Percentiles rank a stretch among this genome's conserved stretches.
These are phyloP conservation scores for Corynorhinus townsendii DNA, from an alignment of 2,113 vertebrate genomes.

Conservation along the genomic window DNA sequence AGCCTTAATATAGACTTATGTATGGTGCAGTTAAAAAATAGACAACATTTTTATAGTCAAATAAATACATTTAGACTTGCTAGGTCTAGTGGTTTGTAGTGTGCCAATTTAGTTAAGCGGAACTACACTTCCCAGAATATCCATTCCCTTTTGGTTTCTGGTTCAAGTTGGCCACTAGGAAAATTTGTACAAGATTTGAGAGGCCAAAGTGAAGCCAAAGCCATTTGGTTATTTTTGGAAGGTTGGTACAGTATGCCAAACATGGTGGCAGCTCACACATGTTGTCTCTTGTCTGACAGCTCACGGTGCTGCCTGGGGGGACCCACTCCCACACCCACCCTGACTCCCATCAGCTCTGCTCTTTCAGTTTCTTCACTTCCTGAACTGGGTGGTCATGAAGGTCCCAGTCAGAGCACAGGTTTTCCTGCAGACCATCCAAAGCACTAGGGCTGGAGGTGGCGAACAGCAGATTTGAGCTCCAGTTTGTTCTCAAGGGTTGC, in stretches of 20 bases:
- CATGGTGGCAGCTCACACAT: accelerated
- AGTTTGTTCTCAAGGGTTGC: background rate
- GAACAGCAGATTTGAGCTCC: background rate
- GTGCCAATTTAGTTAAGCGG: background rate
- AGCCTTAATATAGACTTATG: background rate
- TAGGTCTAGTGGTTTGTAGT: background rate
- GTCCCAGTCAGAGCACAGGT: background rate
- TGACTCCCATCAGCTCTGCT: background rate
- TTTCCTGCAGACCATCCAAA: background rate
- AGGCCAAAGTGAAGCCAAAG: background rate
- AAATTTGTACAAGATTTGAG: background rate
- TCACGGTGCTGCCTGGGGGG: background rate
- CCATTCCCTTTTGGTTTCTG: background rate
- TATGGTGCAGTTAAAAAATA: background rate
- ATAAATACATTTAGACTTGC: background rate
- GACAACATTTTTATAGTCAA: background rate
- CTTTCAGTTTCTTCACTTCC: background rate
- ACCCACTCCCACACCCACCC: accelerated
- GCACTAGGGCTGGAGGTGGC: background rate
- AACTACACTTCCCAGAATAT: background rate
- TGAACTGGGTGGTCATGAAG: background rate
- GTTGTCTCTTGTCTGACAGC: background rate
- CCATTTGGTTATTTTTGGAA: background rate
- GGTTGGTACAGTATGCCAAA: background rate
- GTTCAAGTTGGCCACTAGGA: background rate